Evolutionary conservation across 2,888 invertebrate genomes (phyloP).

Genomic region (Formica aserva): DNA sequence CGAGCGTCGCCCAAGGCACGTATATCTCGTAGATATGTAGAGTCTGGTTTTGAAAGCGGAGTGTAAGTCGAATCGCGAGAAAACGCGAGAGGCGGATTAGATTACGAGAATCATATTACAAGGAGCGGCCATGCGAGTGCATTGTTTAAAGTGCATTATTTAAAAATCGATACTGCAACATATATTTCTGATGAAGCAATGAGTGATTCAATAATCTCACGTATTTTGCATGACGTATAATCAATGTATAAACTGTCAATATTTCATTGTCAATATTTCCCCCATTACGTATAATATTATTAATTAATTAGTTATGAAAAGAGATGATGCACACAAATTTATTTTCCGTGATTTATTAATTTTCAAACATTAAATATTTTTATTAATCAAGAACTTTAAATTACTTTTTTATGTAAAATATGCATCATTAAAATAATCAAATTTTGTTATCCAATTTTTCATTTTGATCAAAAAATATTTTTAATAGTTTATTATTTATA

Average conservation of each 20-base stretch:
- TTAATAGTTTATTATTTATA: neutral
- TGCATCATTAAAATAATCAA: neutral
- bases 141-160: neutral
- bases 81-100: neutral
- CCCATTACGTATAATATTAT: neutral
- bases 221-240: neutral
- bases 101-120: neutral
- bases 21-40: conserved; percentile 33
- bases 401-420: neutral
- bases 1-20: conserved; percentile 80
- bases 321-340: neutral
- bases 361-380: neutral
- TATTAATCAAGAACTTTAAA: neutral
- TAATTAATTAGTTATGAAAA: neutral
- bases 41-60: neutral
- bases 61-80: neutral
- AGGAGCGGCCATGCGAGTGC: no score
- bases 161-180: neutral
- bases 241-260: neutral
- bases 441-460: neutral
- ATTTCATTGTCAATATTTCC: no score
- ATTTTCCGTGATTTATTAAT: neutral
- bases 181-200: neutral
- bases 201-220: neutral
- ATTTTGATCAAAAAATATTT: neutral